Base-by-base conservation (phyloP, 2,113 vertebrate genomes). In the Burhinus bistriatus region DNA sequence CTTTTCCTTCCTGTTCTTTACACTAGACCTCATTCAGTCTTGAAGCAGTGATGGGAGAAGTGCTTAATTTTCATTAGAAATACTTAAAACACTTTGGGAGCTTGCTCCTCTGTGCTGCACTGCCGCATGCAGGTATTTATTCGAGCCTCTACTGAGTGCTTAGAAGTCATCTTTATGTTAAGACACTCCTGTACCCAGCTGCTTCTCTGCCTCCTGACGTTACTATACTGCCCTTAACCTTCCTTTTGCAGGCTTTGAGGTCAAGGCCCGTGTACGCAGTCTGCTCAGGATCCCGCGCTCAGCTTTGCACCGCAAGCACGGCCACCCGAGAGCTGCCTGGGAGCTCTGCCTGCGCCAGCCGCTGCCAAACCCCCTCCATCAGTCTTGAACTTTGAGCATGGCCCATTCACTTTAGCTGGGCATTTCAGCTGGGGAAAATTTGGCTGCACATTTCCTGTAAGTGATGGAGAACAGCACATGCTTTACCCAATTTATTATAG, bases 191-290 rank as follows among this genome's bases (percentile, higher is more conserved):
- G 30, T 44, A 69, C 19, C 38, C 82, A 95, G 71, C 58, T 83
- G 42, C 52, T 90, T 38, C 62, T 85, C 29, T 16, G 2, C 52
- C 76, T 92, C 52, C 61, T 93, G 93, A 34, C 19, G 11, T 61
- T 80, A 30, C n/a, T 26, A 10, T 23, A 20, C 3, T 0, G 1
- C 59, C n/a, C 49, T 88, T 83, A 71, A 66, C 58, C 29, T 85
- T 62, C 6, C 20, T 77, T 76, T 77, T 47, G 27, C 54, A 69
- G 55, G 18, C 32, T 62, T 45, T 57, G 45, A 38, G 71, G 22
- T 18, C 0, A 1, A 38, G 57, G 62, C 8, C 38, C 0, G 0
- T 23, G 34, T 9, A 17, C 45, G 19, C 6, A 45, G 12, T 38
- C 32, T 55, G 45, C 42, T 51, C 42, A 26, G 62, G 73, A 68